Percentiles rank a stretch among this genome's conserved stretches.
These are phyloP conservation scores for Criorhina ranunculi DNA, from an alignment of 2,888 invertebrate genomes.

Conservation along the genomic window DNA sequence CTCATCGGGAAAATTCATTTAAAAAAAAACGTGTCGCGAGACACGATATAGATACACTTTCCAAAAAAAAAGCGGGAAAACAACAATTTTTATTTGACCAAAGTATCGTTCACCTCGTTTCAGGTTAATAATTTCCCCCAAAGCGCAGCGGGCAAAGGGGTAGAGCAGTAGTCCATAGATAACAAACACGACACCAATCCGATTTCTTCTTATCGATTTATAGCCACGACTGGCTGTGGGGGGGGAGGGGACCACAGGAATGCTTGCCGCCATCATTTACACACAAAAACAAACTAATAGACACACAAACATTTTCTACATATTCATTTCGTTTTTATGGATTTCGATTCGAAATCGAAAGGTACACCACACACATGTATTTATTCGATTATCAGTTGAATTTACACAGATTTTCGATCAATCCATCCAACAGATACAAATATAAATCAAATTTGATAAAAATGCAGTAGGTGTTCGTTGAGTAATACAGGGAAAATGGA, in stretches of 20 bases:
- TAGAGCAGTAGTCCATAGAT: conserved; percentile 15
- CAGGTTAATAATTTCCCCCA: conserved; percentile 10
- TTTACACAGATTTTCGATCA: conserved; percentile 33
- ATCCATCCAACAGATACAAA: not conserved
- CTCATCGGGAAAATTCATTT: conserved; percentile 16
- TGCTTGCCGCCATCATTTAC: conserved; percentile 1
- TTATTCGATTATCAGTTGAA: conserved; percentile 28
- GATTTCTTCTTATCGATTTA: conserved; percentile 50
- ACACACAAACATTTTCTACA: conserved; percentile 23
- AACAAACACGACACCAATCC: conserved; percentile 32
- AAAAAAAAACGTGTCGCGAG: conserved; percentile 26
- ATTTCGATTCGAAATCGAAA: conserved; percentile 20
- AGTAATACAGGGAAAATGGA: conserved; percentile 31
- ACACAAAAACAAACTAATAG: not conserved
- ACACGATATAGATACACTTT: conserved; percentile 20
- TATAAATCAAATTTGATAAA: conserved; percentile 32
- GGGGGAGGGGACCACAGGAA: conserved; percentile 22
- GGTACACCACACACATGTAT: not conserved
- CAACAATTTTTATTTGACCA: conserved; percentile 24
- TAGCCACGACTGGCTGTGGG: conserved; percentile 1
- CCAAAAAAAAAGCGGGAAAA: conserved; percentile 41
- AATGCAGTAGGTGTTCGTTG: conserved; percentile 48
- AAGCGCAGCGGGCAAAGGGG: conserved; percentile 4
- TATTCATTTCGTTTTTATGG: conserved; percentile 12
- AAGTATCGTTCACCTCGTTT: conserved; percentile 42